phyloP scores from a whole-genome alignment of 2,113 vertebrate species.

The Lepisosteus osseus region DNA sequence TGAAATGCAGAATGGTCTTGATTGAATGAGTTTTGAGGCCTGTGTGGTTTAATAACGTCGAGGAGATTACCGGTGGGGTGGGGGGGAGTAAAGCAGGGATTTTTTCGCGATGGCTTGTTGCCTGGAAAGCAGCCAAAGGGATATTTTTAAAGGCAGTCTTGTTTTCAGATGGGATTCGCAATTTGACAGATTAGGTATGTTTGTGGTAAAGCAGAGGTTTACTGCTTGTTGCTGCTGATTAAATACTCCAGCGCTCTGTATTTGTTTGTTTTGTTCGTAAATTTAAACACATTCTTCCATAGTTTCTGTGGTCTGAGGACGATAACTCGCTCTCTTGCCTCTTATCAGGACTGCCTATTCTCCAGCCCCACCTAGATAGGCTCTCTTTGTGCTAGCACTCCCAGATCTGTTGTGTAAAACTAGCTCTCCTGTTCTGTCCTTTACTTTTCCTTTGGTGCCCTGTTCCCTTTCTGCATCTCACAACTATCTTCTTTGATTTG shows the following conservation, averaged over 20 bases:
- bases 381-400: neutral
- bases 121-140: constrained; percentile 39
- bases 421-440: too few relatives aligned
- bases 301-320: constrained; percentile 2
- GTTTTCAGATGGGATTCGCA: constrained; percentile 29
- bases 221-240: constrained; percentile 16
- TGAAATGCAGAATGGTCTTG: constrained; percentile 67
- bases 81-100: too few relatives aligned
- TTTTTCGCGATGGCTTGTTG: constrained; percentile 2
- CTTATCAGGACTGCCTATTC: constrained; percentile 25
- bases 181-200: constrained; percentile 25
- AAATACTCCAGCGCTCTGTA: too few relatives aligned
- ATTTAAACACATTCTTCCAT: neutral
- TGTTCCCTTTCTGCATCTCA: too few relatives aligned
- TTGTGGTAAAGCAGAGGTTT: constrained; percentile 16
- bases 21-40: constrained; percentile 54
- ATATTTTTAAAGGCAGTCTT: constrained; percentile 23
- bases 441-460: too few relatives aligned
- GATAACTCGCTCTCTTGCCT: constrained; percentile 16
- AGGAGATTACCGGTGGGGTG: too few relatives aligned
- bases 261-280: too few relatives aligned
- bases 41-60: neutral
- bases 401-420: neutral
- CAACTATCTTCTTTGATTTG: too few relatives aligned
- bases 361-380: constrained; percentile 15